These are phyloP conservation scores for Andrena praecox DNA, from an alignment of 2,888 invertebrate species.

Conservation along the genomic window DNA sequence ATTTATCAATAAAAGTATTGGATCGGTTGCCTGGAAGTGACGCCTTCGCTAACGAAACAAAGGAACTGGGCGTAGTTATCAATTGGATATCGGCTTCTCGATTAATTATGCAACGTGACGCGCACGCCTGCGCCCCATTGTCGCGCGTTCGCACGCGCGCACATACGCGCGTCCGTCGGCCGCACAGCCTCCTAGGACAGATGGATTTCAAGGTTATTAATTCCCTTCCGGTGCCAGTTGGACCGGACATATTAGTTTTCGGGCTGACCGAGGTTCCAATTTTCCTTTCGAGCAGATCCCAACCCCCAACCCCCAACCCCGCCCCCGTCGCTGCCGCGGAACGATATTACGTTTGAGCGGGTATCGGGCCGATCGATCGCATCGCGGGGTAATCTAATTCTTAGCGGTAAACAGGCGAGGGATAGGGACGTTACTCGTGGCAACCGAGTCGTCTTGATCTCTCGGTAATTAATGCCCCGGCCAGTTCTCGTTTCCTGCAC, in stretches of 20 bases:
- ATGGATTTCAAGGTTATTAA: conserved; percentile 57
- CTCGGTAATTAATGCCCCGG: conserved; percentile 58
- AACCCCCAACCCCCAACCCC: too few species aligned
- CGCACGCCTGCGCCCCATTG: conserved; percentile 25
- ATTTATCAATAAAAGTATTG: conserved; percentile 62
- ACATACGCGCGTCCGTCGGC: conserved; percentile 2
- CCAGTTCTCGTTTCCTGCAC: conserved; percentile 48
- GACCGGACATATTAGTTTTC: conserved; percentile 14
- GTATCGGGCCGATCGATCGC: conserved; percentile 38
- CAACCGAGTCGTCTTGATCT: conserved; percentile 32
- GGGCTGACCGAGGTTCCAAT: conserved; percentile 4
- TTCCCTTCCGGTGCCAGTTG: conserved; percentile 27
- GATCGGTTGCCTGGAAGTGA: conserved; percentile 44
- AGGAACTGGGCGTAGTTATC: conserved; percentile 49
- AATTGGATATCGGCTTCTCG: conserved; percentile 47
- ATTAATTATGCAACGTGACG: conserved; percentile 59
- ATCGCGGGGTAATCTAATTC: conserved; percentile 25
- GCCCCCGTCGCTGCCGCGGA: not conserved
- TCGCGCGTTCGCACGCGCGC: not conserved
- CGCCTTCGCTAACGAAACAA: conserved; percentile 51
- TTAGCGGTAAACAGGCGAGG: conserved; percentile 1
- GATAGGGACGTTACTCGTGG: not conserved
- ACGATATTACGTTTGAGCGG: not conserved
- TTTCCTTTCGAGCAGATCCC: conserved; percentile 10
- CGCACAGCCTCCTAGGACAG: conserved; percentile 3